A percentile compares a stretch with the other conserved stretches of the same genome.
Evolutionary conservation across 1,140 invertebrate genomes (phyloP).

Genomic region (Ladona fulva): DNA sequence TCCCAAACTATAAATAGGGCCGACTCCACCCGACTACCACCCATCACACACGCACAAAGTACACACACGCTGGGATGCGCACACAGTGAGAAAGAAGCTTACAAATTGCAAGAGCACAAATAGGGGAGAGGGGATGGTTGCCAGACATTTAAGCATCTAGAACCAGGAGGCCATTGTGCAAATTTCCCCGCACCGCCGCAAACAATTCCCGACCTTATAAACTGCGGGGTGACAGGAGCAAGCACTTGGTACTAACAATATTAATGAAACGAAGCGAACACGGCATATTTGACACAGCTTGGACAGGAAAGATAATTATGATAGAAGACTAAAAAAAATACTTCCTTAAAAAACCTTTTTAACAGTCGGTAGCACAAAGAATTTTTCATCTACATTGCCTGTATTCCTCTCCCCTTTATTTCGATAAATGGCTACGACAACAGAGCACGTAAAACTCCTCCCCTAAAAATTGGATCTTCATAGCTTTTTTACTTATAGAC

Average conservation of each 20-base stretch:
- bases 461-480: constrained; percentile 18
- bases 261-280: constrained; percentile 1
- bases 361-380: constrained; percentile 19
- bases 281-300: constrained; percentile 6
- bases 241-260: constrained; percentile 5
- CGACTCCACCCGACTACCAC: not conserved
- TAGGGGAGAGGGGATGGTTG: not conserved
- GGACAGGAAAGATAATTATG: constrained; percentile 1
- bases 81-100: constrained; percentile 9
- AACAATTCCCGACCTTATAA: not conserved
- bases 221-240: constrained; percentile 1
- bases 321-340: constrained; percentile 18
- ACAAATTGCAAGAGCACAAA: constrained; percentile 9
- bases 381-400: constrained; percentile 18
- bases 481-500: constrained; percentile 19
- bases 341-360: not conserved
- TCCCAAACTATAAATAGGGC: not conserved
- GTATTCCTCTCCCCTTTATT: not conserved
- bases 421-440: constrained; percentile 13
- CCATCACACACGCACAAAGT: not conserved
- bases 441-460: constrained; percentile 23
- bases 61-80: constrained; percentile 5
- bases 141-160: not conserved
- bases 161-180: constrained; percentile 7
- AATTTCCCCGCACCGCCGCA: not conserved